Base-by-base conservation (phyloP, 2,888 invertebrate genomes). In the Ypsolopha scabrella region DNA sequence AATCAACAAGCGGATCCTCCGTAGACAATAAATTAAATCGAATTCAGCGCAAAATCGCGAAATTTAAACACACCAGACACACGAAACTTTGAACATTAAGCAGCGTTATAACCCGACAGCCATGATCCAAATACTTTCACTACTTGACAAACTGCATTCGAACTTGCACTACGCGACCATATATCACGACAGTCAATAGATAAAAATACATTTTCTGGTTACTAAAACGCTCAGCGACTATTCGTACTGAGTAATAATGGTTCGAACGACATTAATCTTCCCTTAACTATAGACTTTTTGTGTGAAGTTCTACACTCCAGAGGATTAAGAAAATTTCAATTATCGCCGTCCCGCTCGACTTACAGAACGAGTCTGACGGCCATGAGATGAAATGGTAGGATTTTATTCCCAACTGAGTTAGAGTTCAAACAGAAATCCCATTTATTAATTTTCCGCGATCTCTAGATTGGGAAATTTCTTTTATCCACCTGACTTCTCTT, bases 261-360 rank as follows among this genome's bases (percentile, higher is more conserved):
- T 36, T 24, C 24, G 34, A 48, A 45, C 43, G 24, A 39, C 52
- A 48, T 52, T 52, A 49, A 49, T 52, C 52, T 52, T 48, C 48
- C 38, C 33, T 36, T 50, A 39, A 45, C 38, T 50, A 34, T 41
- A 50, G 47, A 39, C 47, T 36, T 47, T 47, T 47, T 47, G 43
- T 43, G 14, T 36, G 37, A 34, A 48, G 34, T 48, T 48, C 35
- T 7, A 49, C 52, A 37, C 52, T 44, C 60, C 59, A 52, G 58
- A 65, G 70, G 70, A 74, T 75, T 70, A 70, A 70, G 70, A 70
- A 73, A 75, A 71, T 69, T 72, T 75, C 75, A 77, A 75, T 76
- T 74, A 75, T 68, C 65, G 67, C 4, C 24, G 24, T 24, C 24
- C 24, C 24, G 24, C 24, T 24, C 24, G 24, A 24, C 24, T 24